Base-by-base conservation (phyloP, 2,797 vertebrate species). In the Gorsachius magnificus region DNA sequence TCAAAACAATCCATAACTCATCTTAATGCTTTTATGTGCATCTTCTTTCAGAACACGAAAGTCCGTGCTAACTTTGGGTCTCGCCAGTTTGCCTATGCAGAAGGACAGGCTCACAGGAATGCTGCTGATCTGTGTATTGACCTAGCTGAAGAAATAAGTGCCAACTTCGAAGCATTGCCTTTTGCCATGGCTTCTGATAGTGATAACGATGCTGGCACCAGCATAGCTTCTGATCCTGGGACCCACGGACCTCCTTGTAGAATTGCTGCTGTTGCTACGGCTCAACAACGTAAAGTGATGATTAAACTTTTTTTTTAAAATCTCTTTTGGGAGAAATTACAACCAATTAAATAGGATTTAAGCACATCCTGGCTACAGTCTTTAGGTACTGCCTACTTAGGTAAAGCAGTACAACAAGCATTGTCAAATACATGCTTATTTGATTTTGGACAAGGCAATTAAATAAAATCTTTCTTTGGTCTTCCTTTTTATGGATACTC, bases 181-280 rank as follows among this genome's bases (percentile, higher is more conserved):
- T 99, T 99, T 78, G 99, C 99, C 78, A 99, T 99, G 99, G 99
- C 99, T 43, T 99, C 99, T 9, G 99, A 99, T 96, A 99, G 99
- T 2, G 99, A 99, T 96, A 99, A 99, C 0, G 99, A 99, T 43
- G 99, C 99, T 10, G 99, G 99, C 79, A 99, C 99, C 94, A 99
- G 99, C 96, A 99, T 99, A 53, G 99, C 99, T 2, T 99, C 99
- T 2, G 99, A 99, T 96, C 98, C 99, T 0, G 99, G 99, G 56
- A 99, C 98, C 54, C 99, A 99, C 4, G 99, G 99, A 24, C 99
- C 99, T 1, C 99, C 99, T 0, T 99, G 99, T 97, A 98, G 99
- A 72, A 99, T 99, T 71, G 99, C 99, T 16, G 99, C 99, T 3
- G 98, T 99, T 43, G 99, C 99, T 63, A 99, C 99, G 1, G 96